Base-by-base conservation (phyloP, 2,888 invertebrate species). In the Erpobdella octoculata region DNA sequence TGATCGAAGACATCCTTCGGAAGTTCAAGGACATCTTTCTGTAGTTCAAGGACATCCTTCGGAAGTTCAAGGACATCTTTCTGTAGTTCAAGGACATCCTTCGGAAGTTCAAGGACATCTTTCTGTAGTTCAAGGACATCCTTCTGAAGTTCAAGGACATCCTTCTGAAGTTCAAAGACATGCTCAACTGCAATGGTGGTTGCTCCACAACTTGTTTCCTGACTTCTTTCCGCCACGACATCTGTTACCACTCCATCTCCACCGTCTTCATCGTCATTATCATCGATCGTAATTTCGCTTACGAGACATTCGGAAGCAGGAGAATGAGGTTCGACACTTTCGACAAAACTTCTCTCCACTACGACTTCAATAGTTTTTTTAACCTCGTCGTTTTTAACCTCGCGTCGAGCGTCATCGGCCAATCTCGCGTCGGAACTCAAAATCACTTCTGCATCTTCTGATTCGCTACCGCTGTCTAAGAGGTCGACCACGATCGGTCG, bases 381-480 rank as follows among this genome's bases (percentile, higher is more conserved):
- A n/a, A n/a, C n/a, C n/a, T n/a, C n/a, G n/a, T n/a, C n/a, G n/a
- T n/a, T n/a, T n/a, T n/a, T n/a, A n/a, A n/a, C n/a, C n/a, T n/a
- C n/a, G 18, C 28, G 8, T 3, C 4, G 1, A 8, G 15, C 21
- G 28, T 53, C 53, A 25, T 53, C 28, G 6, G 53, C 21, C 9
- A n/a, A 25, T 53, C 28, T 53, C 18, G 8, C 9, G 15, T 48
- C n/a, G 5, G 53, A n/a, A 53, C 48, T 48, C 48, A 25, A 6
- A 8, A 25, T 28, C 25, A 46, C n/a, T 25, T 28, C 28, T 21
- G 31, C 2, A 15, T 67, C 67, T 9, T 69, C 69, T 2, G 69
- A 69, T n/a, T 69, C 69, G 21, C 48, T 48, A 33, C 33, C 25
- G 25, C 58, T 69, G n/a, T 69, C 69, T 21, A 69, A 21, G 12